Evolutionary conservation across 1,140 invertebrate species (phyloP).

Genomic region (Pseudomyrmex pallidus): DNA sequence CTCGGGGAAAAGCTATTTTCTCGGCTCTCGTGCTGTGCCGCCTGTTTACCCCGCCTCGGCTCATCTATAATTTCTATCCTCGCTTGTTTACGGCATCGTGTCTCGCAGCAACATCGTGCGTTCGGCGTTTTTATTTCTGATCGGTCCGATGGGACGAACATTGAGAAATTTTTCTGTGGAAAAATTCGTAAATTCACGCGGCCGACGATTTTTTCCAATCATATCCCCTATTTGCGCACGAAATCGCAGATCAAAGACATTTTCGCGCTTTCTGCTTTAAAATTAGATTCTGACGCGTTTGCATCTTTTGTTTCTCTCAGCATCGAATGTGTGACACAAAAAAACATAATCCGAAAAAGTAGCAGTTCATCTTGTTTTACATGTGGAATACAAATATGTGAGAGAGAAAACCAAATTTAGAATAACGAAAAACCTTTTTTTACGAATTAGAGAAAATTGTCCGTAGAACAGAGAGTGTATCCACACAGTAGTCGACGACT

Average conservation of each 20-base stretch:
- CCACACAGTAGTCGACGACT: neutral
- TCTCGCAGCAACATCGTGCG: neutral
- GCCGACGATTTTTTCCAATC: neutral
- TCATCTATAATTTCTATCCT: slow-evolving; percentile 69
- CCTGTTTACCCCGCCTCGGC: slow-evolving; percentile 53
- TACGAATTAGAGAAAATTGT: too few species aligned
- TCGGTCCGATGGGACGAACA: slow-evolving; percentile 8
- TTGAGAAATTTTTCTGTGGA: neutral
- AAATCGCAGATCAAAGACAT: neutral
- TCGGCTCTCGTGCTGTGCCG: slow-evolving; percentile 56
- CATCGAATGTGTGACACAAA: neutral
- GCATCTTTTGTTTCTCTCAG: neutral
- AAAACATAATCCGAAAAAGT: neutral
- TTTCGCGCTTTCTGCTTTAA: neutral
- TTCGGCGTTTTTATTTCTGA: slow-evolving; percentile 41
- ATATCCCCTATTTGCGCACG: neutral
- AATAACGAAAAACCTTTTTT: neutral
- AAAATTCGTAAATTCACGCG: neutral
- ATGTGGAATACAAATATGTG: neutral
- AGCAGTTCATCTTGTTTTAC: neutral
- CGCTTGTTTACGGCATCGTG: slow-evolving; percentile 55
- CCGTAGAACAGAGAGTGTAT: too few species aligned
- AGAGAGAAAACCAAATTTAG: neutral
- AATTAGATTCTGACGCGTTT: neutral
- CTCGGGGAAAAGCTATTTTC: slow-evolving; percentile 64